phyloP scores from a whole-genome alignment of 2,888 invertebrate species.

The Chymomyza procnemis region DNA sequence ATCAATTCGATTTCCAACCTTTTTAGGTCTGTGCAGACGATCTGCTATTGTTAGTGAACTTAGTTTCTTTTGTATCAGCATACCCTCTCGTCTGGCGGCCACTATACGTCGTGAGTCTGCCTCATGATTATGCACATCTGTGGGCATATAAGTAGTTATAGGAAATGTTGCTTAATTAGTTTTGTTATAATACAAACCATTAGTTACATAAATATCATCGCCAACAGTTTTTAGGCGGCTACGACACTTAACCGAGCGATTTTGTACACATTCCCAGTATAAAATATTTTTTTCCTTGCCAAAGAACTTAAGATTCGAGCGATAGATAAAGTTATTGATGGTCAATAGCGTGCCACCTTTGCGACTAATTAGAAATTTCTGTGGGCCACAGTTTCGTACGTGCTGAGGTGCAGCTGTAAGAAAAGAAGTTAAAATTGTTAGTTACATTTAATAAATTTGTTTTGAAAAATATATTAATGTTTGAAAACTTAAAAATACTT shows the following conservation, averaged over 20 bases:
- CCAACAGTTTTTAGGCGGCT: slow-evolving; percentile 78
- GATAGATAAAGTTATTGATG: slow-evolving; percentile 77
- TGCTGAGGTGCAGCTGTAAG: slow-evolving; percentile 70
- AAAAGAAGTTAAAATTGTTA: slow-evolving; percentile 13
- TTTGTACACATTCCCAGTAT: slow-evolving; percentile 79
- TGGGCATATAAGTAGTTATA: neutral
- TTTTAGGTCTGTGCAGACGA: slow-evolving; percentile 16
- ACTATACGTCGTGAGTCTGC: slow-evolving; percentile 75
- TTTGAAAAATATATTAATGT: neutral
- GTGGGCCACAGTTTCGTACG: slow-evolving; percentile 74
- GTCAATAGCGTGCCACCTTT: slow-evolving; percentile 77
- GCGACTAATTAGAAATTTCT: slow-evolving; percentile 77
- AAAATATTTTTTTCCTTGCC: slow-evolving; percentile 75
- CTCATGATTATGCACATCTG: slow-evolving; percentile 77
- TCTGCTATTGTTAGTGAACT: slow-evolving; percentile 67
- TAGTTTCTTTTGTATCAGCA: slow-evolving; percentile 75
- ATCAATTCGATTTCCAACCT: no score
- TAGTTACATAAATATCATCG: slow-evolving; percentile 77
- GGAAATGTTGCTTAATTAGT: neutral
- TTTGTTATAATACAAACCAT: slow-evolving; percentile 61
- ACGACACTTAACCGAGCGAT: slow-evolving; percentile 78
- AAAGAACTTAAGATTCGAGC: slow-evolving; percentile 77
- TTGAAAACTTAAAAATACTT: neutral
- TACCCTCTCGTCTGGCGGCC: slow-evolving; percentile 71
- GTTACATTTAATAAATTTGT: neutral